These are phyloP conservation scores for Heteronetta atricapilla DNA, from an alignment of 2,113 vertebrate genomes.

Conservation along the genomic window DNA sequence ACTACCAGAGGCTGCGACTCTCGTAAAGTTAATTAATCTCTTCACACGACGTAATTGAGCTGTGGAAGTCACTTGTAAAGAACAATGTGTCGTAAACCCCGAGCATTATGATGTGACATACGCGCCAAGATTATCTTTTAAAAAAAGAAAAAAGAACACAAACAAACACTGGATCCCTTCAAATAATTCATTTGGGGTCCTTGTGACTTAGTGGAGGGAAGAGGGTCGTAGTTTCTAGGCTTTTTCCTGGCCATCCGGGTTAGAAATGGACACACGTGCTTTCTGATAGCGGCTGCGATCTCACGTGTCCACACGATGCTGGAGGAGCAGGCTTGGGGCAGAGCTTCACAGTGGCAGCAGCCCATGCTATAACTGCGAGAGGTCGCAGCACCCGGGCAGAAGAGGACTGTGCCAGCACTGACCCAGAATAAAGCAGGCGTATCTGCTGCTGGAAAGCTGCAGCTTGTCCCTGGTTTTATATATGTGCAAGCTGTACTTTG, in stretches of 20 bases:
- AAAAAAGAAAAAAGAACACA: background rate
- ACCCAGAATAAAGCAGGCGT: background rate
- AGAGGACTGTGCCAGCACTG: rapidly evolving
- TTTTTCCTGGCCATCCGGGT: background rate
- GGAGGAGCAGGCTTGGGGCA: background rate
- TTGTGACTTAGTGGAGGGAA: background rate
- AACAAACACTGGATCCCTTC: background rate
- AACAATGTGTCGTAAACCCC: background rate
- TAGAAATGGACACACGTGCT: background rate
- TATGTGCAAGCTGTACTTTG: conserved; percentile 12
- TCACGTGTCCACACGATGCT: rapidly evolving
- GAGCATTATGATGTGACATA: background rate
- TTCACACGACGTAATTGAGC: background rate
- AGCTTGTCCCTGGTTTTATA: background rate
- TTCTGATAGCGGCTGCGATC: background rate
- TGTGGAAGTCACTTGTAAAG: background rate
- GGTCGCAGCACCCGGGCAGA: background rate
- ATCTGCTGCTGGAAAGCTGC: background rate
- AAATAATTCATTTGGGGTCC: background rate
- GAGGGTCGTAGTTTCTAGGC: background rate
- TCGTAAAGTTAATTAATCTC: background rate
- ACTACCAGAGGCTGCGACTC: background rate
- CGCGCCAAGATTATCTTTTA: background rate
- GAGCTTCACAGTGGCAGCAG: background rate
- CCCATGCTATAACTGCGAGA: background rate